Evolutionary conservation across 2,888 invertebrate genomes (phyloP), one percentile per base, ranked within the genome.

Genomic region (Ashinkailepas kermadecensis): DNA sequence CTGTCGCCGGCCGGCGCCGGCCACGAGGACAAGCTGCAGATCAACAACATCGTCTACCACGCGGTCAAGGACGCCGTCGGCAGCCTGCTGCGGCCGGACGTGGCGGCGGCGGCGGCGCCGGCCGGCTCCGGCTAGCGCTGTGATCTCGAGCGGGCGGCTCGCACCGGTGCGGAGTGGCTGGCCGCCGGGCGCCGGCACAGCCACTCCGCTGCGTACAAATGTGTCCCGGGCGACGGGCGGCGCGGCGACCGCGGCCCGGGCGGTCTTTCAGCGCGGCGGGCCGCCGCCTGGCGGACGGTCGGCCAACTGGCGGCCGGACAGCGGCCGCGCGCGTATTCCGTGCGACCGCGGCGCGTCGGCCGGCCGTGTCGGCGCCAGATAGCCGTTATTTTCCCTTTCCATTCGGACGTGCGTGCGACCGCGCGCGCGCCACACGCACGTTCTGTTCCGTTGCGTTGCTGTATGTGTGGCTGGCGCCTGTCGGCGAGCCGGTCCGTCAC

Each of bases 1-100:
- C 90, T 99, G 83, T 95, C 96, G 25, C 95, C 95, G 86, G 94
- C 93, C 83, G 98, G 98, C 89, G 93, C 94, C 84, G 98, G 98
- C 89, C 97, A 97, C 88, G 98, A 99, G 89, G 99, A 99, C 89
- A 98, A 99, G 88, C 90, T 99, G 83, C 95, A 98, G 90, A 97
- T 98, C 82, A 97, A 98, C 89, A 99, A 98, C 88, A 97, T 99
- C 85, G 95, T 98, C 86, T 98, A 96, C 89, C 98, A 99, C 88
- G 95, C 97, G 83, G 94, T 98, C 81, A 98, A 98, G 89, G 96
- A 96, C 88, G 93, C 95, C 25, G 89, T 96, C 84, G 93, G 94
- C 23, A 90, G 92, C 18, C 87, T 93, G 23, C 83, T 83, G 82
- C 74, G 13, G 70, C 7, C 25, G 12, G 15, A 15, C 7, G 39